phyloP scores from a whole-genome alignment of 2,113 vertebrate genomes.

The Cygnus atratus region DNA sequence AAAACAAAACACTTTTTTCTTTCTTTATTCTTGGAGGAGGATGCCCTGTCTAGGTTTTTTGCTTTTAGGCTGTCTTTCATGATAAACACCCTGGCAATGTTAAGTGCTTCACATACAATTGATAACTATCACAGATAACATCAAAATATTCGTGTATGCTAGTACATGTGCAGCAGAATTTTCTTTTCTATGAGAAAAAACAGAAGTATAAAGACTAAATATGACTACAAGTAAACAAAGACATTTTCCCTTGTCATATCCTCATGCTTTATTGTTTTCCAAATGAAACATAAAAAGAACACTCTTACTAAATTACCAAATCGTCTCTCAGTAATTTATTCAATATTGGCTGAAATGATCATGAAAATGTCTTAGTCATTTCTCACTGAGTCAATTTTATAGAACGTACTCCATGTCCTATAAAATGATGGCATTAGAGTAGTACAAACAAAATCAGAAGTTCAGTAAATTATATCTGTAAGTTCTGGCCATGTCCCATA shows the following conservation, averaged over 20 bases:
- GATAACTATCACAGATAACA: background rate
- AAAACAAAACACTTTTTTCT: background rate
- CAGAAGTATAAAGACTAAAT: background rate
- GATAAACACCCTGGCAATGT: background rate
- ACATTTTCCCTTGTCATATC: background rate
- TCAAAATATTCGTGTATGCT: background rate
- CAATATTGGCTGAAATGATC: background rate
- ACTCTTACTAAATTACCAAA: background rate
- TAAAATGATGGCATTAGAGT: background rate
- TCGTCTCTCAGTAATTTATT: constrained; percentile 5
- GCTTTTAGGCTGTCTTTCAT: background rate
- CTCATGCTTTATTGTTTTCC: background rate
- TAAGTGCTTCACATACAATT: background rate
- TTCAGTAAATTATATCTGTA: background rate
- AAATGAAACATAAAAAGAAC: background rate
- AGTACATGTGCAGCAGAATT: background rate
- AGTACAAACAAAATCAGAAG: background rate
- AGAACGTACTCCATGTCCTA: background rate
- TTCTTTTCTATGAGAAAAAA: background rate
- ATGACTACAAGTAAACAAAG: background rate
- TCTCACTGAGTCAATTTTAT: background rate
- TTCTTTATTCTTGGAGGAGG: background rate
- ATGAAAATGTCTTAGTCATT: background rate
- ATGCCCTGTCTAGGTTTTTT: background rate
- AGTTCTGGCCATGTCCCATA: background rate